Evolutionary conservation across 1,140 invertebrate species (phyloP).

Genomic region (Planococcus citri): DNA sequence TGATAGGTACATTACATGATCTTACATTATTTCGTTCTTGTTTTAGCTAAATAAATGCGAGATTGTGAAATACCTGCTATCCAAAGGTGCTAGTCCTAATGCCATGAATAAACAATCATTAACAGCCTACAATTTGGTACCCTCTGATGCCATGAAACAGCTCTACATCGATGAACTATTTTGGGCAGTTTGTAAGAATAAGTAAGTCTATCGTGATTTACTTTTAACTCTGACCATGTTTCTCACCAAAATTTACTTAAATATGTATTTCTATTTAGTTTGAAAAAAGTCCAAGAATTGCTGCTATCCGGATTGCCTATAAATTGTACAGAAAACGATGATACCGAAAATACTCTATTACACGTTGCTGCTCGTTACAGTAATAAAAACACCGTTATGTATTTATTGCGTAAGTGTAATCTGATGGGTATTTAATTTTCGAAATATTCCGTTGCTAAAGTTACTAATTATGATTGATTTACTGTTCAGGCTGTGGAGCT

Average conservation of each 20-base stretch:
- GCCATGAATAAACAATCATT: slow-evolving; percentile 42
- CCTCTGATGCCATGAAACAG: slow-evolving; percentile 39
- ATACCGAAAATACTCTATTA: slow-evolving; percentile 46
- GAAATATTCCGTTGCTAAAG: too few relatives aligned
- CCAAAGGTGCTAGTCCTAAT: slow-evolving; percentile 45
- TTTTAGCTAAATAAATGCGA: slow-evolving; percentile 42
- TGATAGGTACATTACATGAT: too few relatives aligned
- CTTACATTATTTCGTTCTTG: background rate
- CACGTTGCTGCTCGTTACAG: slow-evolving; percentile 53
- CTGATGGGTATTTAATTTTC: too few relatives aligned
- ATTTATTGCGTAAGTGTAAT: slow-evolving; percentile 39
- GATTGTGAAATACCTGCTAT: slow-evolving; percentile 45
- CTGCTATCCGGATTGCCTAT: slow-evolving; percentile 43
- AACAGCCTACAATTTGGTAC: slow-evolving; percentile 43
- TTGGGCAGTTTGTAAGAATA: slow-evolving; percentile 47
- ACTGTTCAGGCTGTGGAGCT: slow-evolving; percentile 38
- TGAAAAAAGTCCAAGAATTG: slow-evolving; percentile 37
- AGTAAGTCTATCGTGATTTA: slow-evolving; percentile 40
- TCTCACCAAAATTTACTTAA: slow-evolving; percentile 8
- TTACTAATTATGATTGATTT: too few relatives aligned
- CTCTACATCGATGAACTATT: slow-evolving; percentile 50
- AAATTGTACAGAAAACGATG: slow-evolving; percentile 45
- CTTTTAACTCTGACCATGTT: slow-evolving; percentile 18
- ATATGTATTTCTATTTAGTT: slow-evolving; percentile 29
- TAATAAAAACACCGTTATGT: slow-evolving; percentile 42